These are phyloP conservation scores for Drosophila quadrilineata DNA, from an alignment of 1,140 invertebrate species.

Conservation along the genomic window DNA sequence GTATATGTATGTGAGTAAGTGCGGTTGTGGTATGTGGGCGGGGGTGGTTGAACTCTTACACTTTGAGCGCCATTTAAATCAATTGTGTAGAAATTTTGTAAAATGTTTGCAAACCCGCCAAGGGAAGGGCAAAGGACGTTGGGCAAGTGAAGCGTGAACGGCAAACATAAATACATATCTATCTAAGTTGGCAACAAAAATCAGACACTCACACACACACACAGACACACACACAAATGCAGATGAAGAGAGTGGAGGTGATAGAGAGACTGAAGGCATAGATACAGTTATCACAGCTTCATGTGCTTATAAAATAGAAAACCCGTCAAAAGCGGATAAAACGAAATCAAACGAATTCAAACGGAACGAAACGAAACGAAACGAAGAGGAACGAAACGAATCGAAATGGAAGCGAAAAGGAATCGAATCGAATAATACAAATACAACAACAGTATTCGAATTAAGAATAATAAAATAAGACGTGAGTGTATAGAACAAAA, in stretches of 20 bases:
- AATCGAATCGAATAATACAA: constrained; percentile 9
- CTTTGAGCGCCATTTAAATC: constrained; percentile 68
- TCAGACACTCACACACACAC: constrained; percentile 40
- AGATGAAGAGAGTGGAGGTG: constrained; percentile 1
- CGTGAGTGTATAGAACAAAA: too few species aligned
- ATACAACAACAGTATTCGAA: constrained; percentile 48
- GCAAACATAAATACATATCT: constrained; percentile 69
- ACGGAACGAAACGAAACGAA: constrained; percentile 50
- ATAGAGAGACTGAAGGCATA: constrained; percentile 2
- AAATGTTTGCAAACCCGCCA: constrained; percentile 47
- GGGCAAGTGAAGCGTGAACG: constrained; percentile 59
- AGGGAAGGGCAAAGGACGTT: constrained; percentile 14
- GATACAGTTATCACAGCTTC: constrained; percentile 60
- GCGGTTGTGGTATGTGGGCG: too few species aligned
- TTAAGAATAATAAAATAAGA: constrained; percentile 48
- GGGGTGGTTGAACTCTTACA: constrained; percentile 17
- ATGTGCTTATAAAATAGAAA: constrained; percentile 56
- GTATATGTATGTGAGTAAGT: background rate
- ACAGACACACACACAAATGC: constrained; percentile 22
- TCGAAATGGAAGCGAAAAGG: constrained; percentile 28
- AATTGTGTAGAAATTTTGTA: constrained; percentile 74
- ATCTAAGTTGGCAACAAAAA: constrained; percentile 59
- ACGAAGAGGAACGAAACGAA: constrained; percentile 34
- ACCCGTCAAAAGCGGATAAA: constrained; percentile 46
- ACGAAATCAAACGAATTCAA: constrained; percentile 31